Evolutionary conservation across 2,888 invertebrate species (phyloP).

Genomic region (Nemotelus nigrinus): DNA sequence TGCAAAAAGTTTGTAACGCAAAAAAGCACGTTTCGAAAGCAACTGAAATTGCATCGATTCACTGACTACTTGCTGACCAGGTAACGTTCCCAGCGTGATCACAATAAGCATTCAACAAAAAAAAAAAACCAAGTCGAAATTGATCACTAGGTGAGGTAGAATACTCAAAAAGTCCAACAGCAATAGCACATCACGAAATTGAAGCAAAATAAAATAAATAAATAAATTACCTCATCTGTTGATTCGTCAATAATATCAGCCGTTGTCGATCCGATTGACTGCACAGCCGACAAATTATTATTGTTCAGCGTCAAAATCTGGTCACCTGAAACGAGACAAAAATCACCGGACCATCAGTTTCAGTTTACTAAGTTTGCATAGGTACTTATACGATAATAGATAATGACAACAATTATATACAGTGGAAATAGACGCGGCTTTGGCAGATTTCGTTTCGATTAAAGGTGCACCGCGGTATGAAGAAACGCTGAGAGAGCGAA

Average conservation of each 20-base stretch:
- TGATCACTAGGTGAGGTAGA: too few relatives aligned
- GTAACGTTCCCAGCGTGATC: slow-evolving; percentile 22
- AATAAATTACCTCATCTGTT: slow-evolving; percentile 49
- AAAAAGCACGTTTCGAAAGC: background rate
- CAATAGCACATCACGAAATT: background rate
- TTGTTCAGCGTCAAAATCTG: slow-evolving; percentile 50
- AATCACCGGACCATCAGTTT: slow-evolving; percentile 37
- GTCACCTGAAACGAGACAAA: slow-evolving; percentile 49
- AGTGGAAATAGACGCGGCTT: background rate
- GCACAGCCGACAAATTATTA: slow-evolving; percentile 44
- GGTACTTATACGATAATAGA: slow-evolving; percentile 23
- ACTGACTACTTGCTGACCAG: background rate
- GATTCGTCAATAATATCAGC: slow-evolving; percentile 47
- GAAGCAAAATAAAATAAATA: slow-evolving; percentile 16
- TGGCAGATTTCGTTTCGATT: too few relatives aligned
- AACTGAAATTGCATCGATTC: slow-evolving; percentile 10
- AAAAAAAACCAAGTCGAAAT: too few relatives aligned
- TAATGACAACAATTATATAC: slow-evolving; percentile 8
- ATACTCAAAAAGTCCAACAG: background rate
- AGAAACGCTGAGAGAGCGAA: too few relatives aligned
- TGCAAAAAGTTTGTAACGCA: background rate
- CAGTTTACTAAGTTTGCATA: slow-evolving; percentile 28
- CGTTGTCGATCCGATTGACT: slow-evolving; percentile 44
- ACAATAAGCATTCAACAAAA: background rate
- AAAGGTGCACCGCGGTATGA: too few relatives aligned